Evolutionary conservation across 2,797 vertebrate species (phyloP).

Genomic region (Yasuhikotakia modesta): DNA sequence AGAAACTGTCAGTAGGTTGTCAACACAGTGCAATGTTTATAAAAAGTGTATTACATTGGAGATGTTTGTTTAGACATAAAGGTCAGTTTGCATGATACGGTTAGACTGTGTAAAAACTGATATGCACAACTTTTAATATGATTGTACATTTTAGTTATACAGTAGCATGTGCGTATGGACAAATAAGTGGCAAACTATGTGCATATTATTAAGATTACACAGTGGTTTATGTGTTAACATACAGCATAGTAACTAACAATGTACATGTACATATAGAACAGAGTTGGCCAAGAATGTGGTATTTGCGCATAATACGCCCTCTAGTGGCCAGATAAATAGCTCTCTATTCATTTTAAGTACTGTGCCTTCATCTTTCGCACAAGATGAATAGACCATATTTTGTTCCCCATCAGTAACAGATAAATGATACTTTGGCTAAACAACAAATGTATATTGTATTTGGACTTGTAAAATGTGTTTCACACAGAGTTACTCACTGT

Average conservation of each 20-base stretch:
- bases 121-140: constrained; percentile 22
- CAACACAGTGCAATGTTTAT: constrained; percentile 19
- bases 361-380: background rate
- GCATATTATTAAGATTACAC: background rate
- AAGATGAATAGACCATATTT: background rate
- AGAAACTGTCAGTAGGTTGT: background rate
- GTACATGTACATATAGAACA: background rate
- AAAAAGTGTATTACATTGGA: constrained; percentile 18
- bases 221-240: background rate
- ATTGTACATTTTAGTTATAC: constrained; percentile 27
- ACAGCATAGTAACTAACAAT: background rate
- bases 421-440: background rate
- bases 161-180: background rate
- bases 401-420: background rate
- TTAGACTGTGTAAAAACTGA: background rate
- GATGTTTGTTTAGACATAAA: constrained; percentile 1
- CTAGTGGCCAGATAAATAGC: constrained; percentile 8
- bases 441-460: background rate
- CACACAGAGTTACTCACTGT: background rate
- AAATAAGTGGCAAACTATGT: background rate
- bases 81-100: constrained; percentile 6
- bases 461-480: background rate
- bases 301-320: background rate
- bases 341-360: background rate
- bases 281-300: background rate